These are phyloP conservation scores for Drosophila paulistorum DNA, from an alignment of 1,140 invertebrate genomes.

Conservation along the genomic window DNA sequence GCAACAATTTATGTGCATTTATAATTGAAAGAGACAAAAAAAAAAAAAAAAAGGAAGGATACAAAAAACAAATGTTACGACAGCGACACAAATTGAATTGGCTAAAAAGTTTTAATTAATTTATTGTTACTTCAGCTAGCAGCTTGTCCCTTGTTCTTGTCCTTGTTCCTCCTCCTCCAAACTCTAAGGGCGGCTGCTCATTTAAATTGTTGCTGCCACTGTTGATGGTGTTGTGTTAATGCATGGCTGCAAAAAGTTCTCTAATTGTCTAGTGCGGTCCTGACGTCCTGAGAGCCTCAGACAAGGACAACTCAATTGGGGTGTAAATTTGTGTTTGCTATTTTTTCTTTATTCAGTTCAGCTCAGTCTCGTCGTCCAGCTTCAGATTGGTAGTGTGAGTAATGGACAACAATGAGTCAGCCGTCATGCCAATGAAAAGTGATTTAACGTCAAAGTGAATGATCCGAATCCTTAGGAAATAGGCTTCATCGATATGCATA, in stretches of 20 bases:
- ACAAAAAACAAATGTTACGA: slow-evolving; percentile 34
- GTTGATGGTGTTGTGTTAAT: slow-evolving; percentile 71
- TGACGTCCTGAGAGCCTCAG: not conserved
- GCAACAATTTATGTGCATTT: slow-evolving; percentile 80
- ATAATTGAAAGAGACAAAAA: slow-evolving; percentile 72
- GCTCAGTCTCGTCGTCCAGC: not conserved
- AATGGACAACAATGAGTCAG: slow-evolving; percentile 65
- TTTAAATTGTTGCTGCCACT: slow-evolving; percentile 63
- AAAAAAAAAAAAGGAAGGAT: slow-evolving; percentile 37
- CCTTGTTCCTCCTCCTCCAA: not conserved
- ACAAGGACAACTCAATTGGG: slow-evolving; percentile 46
- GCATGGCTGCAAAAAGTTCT: slow-evolving; percentile 71
- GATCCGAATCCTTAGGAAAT: not conserved
- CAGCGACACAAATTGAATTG: slow-evolving; percentile 80
- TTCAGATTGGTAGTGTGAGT: slow-evolving; percentile 28
- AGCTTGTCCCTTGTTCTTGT: slow-evolving; percentile 31
- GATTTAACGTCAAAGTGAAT: not conserved
- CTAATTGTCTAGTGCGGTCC: slow-evolving; percentile 65
- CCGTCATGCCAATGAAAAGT: slow-evolving; percentile 15
- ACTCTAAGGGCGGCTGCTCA: slow-evolving; percentile 56
- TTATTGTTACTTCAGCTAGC: slow-evolving; percentile 76
- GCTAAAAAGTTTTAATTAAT: slow-evolving; percentile 82
- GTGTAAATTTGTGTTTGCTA: slow-evolving; percentile 28
- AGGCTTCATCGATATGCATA: too few relatives aligned
- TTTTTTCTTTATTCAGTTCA: not conserved